Base-by-base conservation (phyloP, 2,888 invertebrate genomes). In the Tiphia femorata region DNA sequence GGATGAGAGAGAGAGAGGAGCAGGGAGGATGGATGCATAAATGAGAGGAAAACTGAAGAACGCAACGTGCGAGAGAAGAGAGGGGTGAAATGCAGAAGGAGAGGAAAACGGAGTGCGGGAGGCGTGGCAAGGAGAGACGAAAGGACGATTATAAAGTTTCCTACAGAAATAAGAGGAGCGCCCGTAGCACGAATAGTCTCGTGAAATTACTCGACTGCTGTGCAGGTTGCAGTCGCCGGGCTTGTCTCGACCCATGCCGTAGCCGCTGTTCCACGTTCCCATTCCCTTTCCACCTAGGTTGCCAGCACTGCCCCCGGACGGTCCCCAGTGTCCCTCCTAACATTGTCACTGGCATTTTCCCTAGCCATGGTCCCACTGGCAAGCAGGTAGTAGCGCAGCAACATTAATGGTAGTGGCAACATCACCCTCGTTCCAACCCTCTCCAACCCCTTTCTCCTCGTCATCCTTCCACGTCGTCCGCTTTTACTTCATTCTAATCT, bases 131-230 rank as follows among this genome's bases (percentile, higher is more conserved):
- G n/a, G 16, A 23, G n/a, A 41, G 12, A 33, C 20, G 27, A 41
- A 41, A 21, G 17, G 7, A 17, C 46, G 62, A 63, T 60, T 64
- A 63, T 60, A 60, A 67, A 65, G 48, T 63, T 64, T 60, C 52
- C 46, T 14, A 21, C 27, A 40, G 48, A 60, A 67, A 64, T 55
- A 55, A 58, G 51, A 60, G 38, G 49, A 47, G 23, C 38, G 23
- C 19, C 38, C 53, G 46, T 46, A 37, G 41, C 30, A 48, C 38
- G 49, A 56, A 57, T 58, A 64, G 51, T 49, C 53, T 42, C 33
- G 37, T 19, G 40, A 44, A 59, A 66, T 66, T 64, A 64, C 57
- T 49, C 57, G 41, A 23, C 30, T n/a, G 46, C 20, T 43, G 30
- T 49, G 46, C 46, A 58, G 47, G 33, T 38, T 42, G 48, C 33